A percentile compares a stretch with the other conserved stretches of the same genome.
Evolutionary conservation across 2,113 vertebrate species (phyloP).

Genomic region (Eubucco bourcierii): DNA sequence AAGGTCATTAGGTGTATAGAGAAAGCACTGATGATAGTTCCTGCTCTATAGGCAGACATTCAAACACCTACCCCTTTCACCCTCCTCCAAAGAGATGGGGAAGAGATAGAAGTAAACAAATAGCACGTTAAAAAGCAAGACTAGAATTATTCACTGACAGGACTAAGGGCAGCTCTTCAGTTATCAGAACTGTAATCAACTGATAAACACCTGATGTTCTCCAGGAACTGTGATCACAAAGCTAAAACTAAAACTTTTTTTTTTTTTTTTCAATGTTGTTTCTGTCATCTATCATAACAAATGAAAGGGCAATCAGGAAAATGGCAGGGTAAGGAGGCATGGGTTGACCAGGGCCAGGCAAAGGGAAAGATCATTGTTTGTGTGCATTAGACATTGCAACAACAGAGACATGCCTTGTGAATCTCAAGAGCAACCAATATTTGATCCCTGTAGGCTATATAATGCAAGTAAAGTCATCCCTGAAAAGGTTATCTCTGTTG

Average conservation of each 20-base stretch:
- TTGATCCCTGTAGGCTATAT: background rate
- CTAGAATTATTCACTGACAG: background rate
- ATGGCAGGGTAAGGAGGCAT: background rate
- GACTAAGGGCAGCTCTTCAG: background rate
- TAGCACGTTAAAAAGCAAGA: background rate
- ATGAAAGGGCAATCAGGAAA: background rate
- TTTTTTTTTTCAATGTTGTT: background rate
- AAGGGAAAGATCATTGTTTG: background rate
- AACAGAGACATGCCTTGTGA: background rate
- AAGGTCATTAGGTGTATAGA: background rate
- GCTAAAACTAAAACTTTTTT: background rate
- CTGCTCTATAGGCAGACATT: background rate
- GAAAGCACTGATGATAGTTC: background rate
- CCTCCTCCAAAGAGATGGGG: too few relatives aligned
- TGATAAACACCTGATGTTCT: background rate
- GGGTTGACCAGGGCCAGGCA: background rate
- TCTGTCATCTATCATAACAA: background rate
- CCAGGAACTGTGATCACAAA: background rate
- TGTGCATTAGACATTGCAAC: fast-evolving
- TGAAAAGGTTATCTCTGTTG: background rate
- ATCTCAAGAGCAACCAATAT: background rate
- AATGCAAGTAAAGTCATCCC: background rate
- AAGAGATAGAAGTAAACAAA: background rate
- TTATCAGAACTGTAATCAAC: background rate
- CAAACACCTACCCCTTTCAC: background rate